Conservation (phyloP, 2,797 vertebrate species). For the Amazonetta brasiliensis region DNA sequence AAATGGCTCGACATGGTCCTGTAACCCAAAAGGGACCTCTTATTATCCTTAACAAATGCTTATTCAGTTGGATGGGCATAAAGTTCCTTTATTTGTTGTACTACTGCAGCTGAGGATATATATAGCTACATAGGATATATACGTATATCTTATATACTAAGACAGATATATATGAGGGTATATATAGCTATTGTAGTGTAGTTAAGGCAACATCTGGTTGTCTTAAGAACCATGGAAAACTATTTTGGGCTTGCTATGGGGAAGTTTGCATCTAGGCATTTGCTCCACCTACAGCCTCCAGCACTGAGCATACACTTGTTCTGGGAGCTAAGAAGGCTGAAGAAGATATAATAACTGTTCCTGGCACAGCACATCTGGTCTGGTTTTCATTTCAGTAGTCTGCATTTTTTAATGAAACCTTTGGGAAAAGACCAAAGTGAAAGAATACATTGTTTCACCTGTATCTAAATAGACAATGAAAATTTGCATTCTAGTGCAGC, state of each 20-base stretch:
- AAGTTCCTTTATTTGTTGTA: not conserved
- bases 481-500: not conserved
- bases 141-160: not conserved
- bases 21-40: not conserved
- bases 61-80: not conserved
- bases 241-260: not conserved
- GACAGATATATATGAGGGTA: not conserved
- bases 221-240: not conserved
- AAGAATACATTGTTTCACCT: not conserved
- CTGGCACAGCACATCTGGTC: not conserved
- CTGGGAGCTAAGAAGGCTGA: not conserved
- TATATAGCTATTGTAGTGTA: not conserved
- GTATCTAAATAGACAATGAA: not conserved
- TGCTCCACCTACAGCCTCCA: not conserved
- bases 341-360: not conserved
- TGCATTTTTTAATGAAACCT: not conserved
- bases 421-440: not conserved
- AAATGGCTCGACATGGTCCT: not conserved
- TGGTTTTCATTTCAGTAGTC: not conserved
- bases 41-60: not conserved
- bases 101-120: not conserved
- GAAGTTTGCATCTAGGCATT: not conserved
- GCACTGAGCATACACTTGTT: not conserved
- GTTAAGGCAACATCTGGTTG: not conserved
- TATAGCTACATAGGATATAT: not conserved